phyloP scores from a whole-genome alignment of 2,888 invertebrate species.

The Eremobia ochroleuca region DNA sequence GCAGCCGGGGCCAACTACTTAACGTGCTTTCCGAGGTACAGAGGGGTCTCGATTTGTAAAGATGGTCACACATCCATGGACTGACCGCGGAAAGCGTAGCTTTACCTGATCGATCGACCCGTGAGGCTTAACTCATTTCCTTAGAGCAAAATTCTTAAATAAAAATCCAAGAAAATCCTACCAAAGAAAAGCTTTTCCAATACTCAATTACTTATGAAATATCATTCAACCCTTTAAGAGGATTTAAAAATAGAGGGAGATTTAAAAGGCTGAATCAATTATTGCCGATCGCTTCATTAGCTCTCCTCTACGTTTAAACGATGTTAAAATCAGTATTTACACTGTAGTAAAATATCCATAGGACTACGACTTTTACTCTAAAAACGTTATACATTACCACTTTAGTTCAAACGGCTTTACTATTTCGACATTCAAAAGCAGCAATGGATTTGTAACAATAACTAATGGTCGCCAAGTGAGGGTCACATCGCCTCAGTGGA shows the following conservation, averaged over 20 bases:
- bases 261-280: conserved; percentile 67
- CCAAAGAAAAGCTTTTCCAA: conserved; percentile 14
- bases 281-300: conserved; percentile 70
- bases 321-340: conserved; percentile 68
- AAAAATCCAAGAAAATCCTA: background rate
- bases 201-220: conserved; percentile 45
- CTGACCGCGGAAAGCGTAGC: background rate
- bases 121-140: background rate
- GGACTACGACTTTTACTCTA: background rate
- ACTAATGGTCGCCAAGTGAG: conserved; percentile 5
- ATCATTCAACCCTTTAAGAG: conserved; percentile 48
- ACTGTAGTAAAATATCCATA: conserved; percentile 29
- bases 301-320: conserved; percentile 63
- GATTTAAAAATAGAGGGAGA: conserved; percentile 49
- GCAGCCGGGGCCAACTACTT: background rate
- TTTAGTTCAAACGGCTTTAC: background rate
- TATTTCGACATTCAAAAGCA: background rate
- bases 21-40: background rate
- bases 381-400: conserved; percentile 37
- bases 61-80: background rate
- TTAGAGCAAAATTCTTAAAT: background rate
- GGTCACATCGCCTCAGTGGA: conserved; percentile 40
- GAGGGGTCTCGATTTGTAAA: background rate
- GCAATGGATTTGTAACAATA: conserved; percentile 49
- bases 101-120: background rate